Conservation (phyloP, 2,888 invertebrate species). For the Sesia apiformis region DNA sequence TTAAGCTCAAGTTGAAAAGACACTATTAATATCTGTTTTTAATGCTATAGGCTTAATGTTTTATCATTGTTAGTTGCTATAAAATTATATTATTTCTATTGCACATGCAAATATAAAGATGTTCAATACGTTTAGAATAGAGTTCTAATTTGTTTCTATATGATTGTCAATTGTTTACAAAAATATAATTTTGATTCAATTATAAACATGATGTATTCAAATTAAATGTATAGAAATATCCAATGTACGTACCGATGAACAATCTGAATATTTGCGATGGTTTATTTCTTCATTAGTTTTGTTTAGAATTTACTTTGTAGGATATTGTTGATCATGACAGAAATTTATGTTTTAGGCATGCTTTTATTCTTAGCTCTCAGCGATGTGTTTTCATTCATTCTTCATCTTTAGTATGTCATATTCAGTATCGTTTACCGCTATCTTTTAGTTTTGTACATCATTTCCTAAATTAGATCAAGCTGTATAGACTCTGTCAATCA, state of each 20-base stretch:
- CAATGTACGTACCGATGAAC: not conserved
- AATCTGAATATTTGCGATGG: constrained; percentile 19
- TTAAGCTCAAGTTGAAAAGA: constrained; percentile 55
- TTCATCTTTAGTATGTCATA: constrained; percentile 1
- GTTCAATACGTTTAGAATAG: constrained; percentile 7
- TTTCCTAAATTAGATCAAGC: constrained; percentile 48
- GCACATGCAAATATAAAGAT: constrained; percentile 17
- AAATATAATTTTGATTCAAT: no score
- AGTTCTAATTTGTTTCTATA: no score
- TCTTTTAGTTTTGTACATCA: constrained; percentile 18
- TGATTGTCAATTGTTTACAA: no score
- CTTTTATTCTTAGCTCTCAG: not conserved
- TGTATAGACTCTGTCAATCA: constrained; percentile 9
- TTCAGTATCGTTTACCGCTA: not conserved
- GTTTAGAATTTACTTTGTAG: not conserved
- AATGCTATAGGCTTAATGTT: constrained; percentile 29
- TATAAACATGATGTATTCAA: no score
- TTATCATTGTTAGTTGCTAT: constrained; percentile 15
- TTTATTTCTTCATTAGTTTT: not conserved
- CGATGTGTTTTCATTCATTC: not conserved
- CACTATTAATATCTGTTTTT: constrained; percentile 11
- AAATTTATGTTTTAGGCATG: not conserved
- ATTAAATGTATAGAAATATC: not conserved
- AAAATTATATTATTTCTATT: constrained; percentile 10
- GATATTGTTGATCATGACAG: not conserved